Percentiles rank a stretch among this genome's conserved stretches.
Conservation (phyloP, 2,797 vertebrate genomes). For the Argyrosomus regius region DNA sequence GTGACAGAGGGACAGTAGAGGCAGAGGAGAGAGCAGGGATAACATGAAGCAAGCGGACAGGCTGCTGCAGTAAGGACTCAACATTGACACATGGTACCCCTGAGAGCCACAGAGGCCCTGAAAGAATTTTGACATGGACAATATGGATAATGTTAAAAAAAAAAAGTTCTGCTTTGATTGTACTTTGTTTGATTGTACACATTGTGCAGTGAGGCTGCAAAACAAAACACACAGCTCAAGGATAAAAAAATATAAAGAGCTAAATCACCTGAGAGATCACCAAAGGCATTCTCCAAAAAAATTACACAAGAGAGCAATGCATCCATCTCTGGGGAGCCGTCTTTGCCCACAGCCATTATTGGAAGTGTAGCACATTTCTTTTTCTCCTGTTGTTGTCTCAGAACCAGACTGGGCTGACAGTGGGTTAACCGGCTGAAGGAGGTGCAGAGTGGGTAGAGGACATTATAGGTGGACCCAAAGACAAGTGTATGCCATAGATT, state of each 20-base stretch:
- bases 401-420: neutral
- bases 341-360: neutral
- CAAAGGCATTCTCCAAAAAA: slow-evolving; percentile 8
- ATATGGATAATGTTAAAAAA: neutral
- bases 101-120: neutral
- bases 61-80: too few species aligned
- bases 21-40: too few species aligned
- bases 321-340: neutral
- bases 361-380: neutral
- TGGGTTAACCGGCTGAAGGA: neutral
- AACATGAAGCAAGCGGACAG: too few species aligned
- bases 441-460: neutral
- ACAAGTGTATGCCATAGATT: neutral
- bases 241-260: neutral
- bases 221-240: neutral
- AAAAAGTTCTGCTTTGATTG: too few species aligned
- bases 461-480: slow-evolving; percentile 4
- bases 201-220: neutral
- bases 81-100: too few species aligned
- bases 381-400: neutral
- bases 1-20: too few species aligned
- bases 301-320: neutral
- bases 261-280: neutral
- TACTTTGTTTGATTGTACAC: too few species aligned
- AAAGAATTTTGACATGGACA: neutral